Percentiles rank a stretch among this genome's conserved stretches.
phyloP scores from a whole-genome alignment of 2,888 invertebrate genomes.

The Stomorhina lunata region DNA sequence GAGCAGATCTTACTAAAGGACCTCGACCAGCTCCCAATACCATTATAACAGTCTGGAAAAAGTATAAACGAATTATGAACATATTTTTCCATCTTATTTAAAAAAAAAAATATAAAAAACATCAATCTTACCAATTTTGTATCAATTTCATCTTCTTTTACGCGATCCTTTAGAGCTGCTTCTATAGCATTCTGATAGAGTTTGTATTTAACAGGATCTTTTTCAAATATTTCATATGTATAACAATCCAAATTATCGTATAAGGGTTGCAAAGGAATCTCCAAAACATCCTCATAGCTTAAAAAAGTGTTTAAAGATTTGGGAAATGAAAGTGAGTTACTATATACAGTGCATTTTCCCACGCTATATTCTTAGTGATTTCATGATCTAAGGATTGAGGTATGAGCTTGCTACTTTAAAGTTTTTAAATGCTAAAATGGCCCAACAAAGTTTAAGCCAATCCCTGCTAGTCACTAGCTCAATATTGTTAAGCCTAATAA shows the following conservation, averaged over 20 bases:
- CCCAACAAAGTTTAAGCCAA: too few species aligned
- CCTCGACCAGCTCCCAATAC: constrained; percentile 97
- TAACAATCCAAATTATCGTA: constrained; percentile 97
- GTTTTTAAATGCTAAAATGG: too few species aligned
- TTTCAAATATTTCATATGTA: constrained; percentile 99
- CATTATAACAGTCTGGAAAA: constrained; percentile 86
- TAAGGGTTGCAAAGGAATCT: constrained; percentile 94
- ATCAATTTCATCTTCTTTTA: constrained; percentile 79
- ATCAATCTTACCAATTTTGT: constrained; percentile 82
- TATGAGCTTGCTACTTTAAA: too few species aligned
- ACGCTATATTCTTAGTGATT: too few species aligned
- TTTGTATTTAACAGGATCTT: constrained; percentile 97
- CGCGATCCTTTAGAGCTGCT: constrained; percentile 85
- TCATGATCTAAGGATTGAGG: too few species aligned
- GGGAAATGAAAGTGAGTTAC: too few species aligned
- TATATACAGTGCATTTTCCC: too few species aligned
- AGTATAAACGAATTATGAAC: background rate
- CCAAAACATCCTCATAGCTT: constrained; percentile 96
- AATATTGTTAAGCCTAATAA: too few species aligned
- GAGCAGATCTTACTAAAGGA: constrained; percentile 93
- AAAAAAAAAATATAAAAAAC: too few species aligned
- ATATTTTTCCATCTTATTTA: too few species aligned
- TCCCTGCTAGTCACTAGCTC: too few species aligned
- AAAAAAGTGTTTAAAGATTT: constrained; percentile 66
- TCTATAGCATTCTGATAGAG: constrained; percentile 92